These are phyloP conservation scores for Avahi laniger DNA, from an alignment of 2,797 vertebrate genomes.

Conservation along the genomic window DNA sequence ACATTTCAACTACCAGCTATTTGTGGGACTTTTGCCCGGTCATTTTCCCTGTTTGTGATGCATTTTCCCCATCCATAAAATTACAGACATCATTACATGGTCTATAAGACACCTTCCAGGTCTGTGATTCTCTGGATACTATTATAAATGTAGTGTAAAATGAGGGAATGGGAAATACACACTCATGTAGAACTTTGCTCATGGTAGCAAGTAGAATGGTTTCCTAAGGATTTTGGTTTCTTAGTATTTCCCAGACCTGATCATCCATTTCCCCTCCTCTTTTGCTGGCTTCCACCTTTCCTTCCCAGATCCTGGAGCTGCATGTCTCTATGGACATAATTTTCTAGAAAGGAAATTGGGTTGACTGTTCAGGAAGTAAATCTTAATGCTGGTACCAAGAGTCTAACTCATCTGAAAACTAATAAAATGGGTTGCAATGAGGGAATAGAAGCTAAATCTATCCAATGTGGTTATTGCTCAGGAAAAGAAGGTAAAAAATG, in stretches of 20 bases:
- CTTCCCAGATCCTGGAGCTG: background rate
- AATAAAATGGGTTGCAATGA: background rate
- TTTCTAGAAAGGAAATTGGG: background rate
- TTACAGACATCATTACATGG: background rate
- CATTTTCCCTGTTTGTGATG: background rate
- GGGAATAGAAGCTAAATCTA: background rate
- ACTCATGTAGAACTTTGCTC: background rate
- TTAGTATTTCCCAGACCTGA: background rate
- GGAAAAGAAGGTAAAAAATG: background rate
- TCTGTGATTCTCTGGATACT: background rate
- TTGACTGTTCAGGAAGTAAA: background rate
- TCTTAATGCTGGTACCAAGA: background rate
- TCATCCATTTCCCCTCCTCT: background rate
- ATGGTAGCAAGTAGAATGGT: background rate
- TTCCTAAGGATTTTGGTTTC: background rate
- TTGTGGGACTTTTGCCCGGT: background rate
- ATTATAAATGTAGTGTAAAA: background rate
- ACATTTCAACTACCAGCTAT: background rate
- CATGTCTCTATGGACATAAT: background rate
- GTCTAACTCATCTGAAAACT: constrained; percentile 34
- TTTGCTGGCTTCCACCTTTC: background rate
- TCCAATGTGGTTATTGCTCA: background rate
- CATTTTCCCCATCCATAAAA: background rate
- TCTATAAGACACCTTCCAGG: accelerated
- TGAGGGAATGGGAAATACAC: background rate